A percentile compares a stretch with the other conserved stretches of the same genome.
These are phyloP conservation scores for Oreochromis tanganicae DNA, from an alignment of 2,113 vertebrate species.

Conservation along the genomic window DNA sequence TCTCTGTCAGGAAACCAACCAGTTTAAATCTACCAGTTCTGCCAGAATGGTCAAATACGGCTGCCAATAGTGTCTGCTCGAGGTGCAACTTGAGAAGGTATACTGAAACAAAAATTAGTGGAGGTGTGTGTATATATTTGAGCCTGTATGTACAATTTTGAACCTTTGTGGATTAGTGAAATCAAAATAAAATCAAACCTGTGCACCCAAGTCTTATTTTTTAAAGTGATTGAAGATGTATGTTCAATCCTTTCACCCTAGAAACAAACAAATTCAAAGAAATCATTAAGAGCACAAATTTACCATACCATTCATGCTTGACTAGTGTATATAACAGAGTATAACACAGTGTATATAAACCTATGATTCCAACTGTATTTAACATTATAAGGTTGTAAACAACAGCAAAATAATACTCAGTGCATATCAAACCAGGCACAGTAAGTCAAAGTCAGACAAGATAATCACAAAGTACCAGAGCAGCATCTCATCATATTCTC, in stretches of 20 bases:
- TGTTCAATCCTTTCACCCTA: background rate
- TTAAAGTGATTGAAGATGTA: background rate
- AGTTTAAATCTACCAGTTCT: background rate
- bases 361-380: background rate
- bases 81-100: background rate
- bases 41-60: background rate
- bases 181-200: background rate
- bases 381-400: background rate
- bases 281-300: background rate
- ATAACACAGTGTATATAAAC: background rate
- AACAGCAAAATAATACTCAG: background rate
- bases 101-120: background rate
- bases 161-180: background rate
- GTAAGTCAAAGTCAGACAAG: background rate
- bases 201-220: background rate
- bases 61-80: background rate
- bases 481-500: conserved; percentile 24
- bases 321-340: background rate
- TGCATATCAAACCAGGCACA: background rate
- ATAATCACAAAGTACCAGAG: conserved; percentile 6
- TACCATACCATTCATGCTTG: background rate
- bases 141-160: background rate
- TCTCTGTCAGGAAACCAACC: background rate
- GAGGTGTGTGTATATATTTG: background rate
- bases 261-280: background rate